phyloP scores from a whole-genome alignment of 1,140 invertebrate species.

The Stenopsyche tienmushanensis region DNA sequence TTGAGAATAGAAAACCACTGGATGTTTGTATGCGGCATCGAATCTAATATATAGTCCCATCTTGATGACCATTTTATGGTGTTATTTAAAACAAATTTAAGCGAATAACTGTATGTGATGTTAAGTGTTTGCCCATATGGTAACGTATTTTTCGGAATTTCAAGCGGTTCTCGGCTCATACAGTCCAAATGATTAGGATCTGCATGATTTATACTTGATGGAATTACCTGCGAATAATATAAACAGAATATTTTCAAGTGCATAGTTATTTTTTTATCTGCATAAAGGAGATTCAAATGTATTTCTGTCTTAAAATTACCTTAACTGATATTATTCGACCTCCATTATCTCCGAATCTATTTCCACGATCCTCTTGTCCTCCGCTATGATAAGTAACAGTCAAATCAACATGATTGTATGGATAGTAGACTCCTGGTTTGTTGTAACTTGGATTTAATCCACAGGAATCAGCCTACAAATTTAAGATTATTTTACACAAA shows the following conservation, averaged over 20 bases:
- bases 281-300: conserved; percentile 5
- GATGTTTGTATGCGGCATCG: conserved; percentile 97
- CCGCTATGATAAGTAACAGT: conserved; percentile 91
- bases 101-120: conserved; percentile 86
- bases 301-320: conserved; percentile 46
- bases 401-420: conserved; percentile 97
- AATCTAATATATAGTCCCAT: conserved; percentile 99
- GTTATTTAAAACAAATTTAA: conserved; percentile 79
- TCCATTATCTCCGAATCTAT: conserved; percentile 70
- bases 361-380: conserved; percentile 80
- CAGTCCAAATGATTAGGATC: conserved; percentile 57
- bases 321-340: conserved; percentile 86
- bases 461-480: conserved; percentile 45
- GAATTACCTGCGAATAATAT: conserved; percentile 58
- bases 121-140: conserved; percentile 59
- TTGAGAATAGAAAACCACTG: conserved; percentile 98
- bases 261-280: background rate
- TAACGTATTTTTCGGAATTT: conserved; percentile 63
- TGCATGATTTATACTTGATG: conserved; percentile 74
- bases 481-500: conserved; percentile 28
- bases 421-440: conserved; percentile 76
- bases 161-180: conserved; percentile 60
- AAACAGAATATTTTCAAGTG: background rate
- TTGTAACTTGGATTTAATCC: conserved; percentile 56
- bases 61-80: conserved; percentile 96